Conservation (phyloP, 2,113 vertebrate genomes). For the Penelope pileata region DNA sequence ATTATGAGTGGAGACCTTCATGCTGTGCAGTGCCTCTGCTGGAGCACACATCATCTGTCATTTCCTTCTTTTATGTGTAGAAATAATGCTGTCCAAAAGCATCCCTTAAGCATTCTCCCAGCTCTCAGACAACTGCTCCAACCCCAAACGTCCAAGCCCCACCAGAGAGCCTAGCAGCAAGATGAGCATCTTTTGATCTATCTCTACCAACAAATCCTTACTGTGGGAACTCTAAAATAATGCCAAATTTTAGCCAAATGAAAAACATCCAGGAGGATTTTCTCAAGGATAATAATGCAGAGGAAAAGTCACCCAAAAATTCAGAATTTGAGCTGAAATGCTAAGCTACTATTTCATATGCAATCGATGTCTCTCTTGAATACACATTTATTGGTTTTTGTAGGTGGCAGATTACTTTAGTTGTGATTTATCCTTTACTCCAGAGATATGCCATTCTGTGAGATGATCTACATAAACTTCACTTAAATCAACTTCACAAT, state of each 20-base stretch:
- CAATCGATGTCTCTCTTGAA: not conserved
- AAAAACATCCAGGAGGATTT: not conserved
- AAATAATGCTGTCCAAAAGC: not conserved
- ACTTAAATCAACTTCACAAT: not conserved
- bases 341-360: not conserved
- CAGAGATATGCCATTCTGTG: not conserved
- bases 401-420: not conserved
- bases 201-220: not conserved
- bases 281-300: not conserved
- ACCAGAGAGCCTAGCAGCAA: not conserved
- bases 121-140: not conserved
- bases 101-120: not conserved
- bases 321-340: not conserved
- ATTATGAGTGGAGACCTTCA: not conserved
- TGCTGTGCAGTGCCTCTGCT: not conserved
- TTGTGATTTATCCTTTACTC: not conserved
- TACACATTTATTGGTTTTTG: not conserved
- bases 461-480: not conserved
- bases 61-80: not conserved
- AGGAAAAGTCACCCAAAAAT: not conserved
- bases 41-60: not conserved
- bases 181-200: not conserved
- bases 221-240: not conserved
- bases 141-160: fast-evolving
- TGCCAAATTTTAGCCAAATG: not conserved